Base-by-base conservation (phyloP, 2,888 invertebrate genomes). In the Euphydryas editha region DNA sequence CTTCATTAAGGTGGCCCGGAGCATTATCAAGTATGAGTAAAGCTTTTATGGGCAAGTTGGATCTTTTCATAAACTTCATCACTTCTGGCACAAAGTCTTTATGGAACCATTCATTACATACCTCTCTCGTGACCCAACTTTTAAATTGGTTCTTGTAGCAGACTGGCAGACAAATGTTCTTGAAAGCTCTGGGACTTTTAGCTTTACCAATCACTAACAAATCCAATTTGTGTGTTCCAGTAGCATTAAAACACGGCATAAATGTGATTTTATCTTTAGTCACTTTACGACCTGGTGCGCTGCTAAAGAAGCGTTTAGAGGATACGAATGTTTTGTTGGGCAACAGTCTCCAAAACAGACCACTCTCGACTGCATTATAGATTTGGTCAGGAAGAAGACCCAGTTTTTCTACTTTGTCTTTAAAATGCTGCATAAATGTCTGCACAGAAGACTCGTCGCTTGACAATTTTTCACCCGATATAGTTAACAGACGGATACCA, bases 191-290 rank as follows among this genome's bases (percentile, higher is more conserved):
- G 60, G 69, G 72, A 58, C 73, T 74, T 73, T 75, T 73, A 42
- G 74, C 72, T 73, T 76, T 74, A 2, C 72, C 73, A 67, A 76
- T 72, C 54, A 80, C 75, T 63, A 76, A 68, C 58, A 78, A 72
- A 44, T 51, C 39, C 13, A 60, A 20, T 39, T 51, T 51, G 20
- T 51, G 39, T n/a, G 67, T 78, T 62, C 75, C 76, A 71, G 74
- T 75, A 66, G 73, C 74, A 75, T 81, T 81, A 69, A 75, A 67
- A 75, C 76, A 80, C 37, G 76, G 75, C 77, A 77, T 78, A 47
- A 78, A 75, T 67, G 75, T 79, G 55, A 78, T 75, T 70, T 71
- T 70, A 21, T 75, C 72, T 72, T 63, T 62, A 65, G 60, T 67
- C 71, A 77, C 71, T 75, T 78, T 78, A 65, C 67, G 67, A 67